Evolutionary conservation across 2,888 invertebrate genomes (phyloP).

Genomic region (Plagiodera versicolora): DNA sequence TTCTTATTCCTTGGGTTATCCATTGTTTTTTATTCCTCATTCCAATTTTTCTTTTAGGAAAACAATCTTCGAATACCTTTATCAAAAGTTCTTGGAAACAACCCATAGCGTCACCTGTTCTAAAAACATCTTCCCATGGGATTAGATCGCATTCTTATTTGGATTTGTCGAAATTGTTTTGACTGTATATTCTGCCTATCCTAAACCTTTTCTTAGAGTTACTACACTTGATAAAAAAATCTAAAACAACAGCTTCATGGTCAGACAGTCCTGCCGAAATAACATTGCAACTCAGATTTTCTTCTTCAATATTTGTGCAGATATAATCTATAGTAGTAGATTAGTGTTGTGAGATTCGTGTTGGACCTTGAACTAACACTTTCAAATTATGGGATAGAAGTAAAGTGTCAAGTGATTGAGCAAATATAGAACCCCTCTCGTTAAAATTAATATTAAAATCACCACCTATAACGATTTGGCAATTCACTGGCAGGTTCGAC

Average conservation of each 20-base stretch:
- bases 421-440: not conserved
- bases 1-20: not conserved
- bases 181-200: not conserved
- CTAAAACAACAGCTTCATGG: not conserved
- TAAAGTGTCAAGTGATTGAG: not conserved
- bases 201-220: not conserved
- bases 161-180: not conserved
- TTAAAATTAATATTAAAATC: constrained; percentile 1
- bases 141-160: not conserved
- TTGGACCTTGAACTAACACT: constrained; percentile 5
- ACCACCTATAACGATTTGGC: not conserved
- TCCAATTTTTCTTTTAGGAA: not conserved
- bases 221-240: not conserved
- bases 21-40: not conserved
- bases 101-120: not conserved
- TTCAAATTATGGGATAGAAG: not conserved
- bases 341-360: not conserved
- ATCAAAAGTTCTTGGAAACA: not conserved
- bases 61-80: not conserved
- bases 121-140: not conserved
- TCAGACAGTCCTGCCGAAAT: not conserved
- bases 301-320: not conserved
- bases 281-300: not conserved
- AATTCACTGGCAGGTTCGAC: not conserved
- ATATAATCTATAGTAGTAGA: not conserved